Evolutionary conservation across 2,797 vertebrate species (phyloP).

Genomic region (Halcyon smyrnensis): DNA sequence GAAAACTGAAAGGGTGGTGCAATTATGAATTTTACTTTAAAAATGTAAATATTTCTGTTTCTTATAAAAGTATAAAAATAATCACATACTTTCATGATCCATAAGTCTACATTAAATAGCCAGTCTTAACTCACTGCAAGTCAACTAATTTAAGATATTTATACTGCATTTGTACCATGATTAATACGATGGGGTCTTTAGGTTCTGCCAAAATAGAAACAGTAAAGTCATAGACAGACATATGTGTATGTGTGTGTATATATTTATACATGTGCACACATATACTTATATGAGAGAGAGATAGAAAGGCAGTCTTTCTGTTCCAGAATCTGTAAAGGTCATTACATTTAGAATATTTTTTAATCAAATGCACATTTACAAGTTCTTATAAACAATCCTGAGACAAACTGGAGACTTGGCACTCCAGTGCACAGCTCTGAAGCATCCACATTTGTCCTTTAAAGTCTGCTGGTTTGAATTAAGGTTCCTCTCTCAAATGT

Average conservation of each 20-base stretch:
- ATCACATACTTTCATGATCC: background rate
- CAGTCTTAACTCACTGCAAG: background rate
- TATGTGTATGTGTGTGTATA: background rate
- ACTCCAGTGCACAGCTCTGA: background rate
- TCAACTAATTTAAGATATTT: background rate
- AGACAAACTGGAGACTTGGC: conserved; percentile 11
- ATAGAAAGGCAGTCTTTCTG: background rate
- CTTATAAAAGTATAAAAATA: conserved; percentile 4
- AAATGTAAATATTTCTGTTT: conserved; percentile 42
- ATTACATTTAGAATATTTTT: conserved; percentile 27
- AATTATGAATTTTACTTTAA: background rate
- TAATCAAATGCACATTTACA: conserved; percentile 30
- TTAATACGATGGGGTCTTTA: background rate
- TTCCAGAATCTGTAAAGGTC: conserved; percentile 26
- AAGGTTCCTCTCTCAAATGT: background rate
- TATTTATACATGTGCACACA: background rate
- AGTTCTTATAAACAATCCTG: conserved; percentile 16
- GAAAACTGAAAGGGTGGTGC: conserved; percentile 34
- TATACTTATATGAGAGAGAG: background rate
- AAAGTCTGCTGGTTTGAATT: background rate
- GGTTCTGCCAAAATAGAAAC: conserved; percentile 9
- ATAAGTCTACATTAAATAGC: background rate
- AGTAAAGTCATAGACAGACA: background rate
- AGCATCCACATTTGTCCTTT: background rate
- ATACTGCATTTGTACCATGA: background rate